Evolutionary conservation across 2,888 invertebrate species (phyloP).

Genomic region (Synergus umbraculus): DNA sequence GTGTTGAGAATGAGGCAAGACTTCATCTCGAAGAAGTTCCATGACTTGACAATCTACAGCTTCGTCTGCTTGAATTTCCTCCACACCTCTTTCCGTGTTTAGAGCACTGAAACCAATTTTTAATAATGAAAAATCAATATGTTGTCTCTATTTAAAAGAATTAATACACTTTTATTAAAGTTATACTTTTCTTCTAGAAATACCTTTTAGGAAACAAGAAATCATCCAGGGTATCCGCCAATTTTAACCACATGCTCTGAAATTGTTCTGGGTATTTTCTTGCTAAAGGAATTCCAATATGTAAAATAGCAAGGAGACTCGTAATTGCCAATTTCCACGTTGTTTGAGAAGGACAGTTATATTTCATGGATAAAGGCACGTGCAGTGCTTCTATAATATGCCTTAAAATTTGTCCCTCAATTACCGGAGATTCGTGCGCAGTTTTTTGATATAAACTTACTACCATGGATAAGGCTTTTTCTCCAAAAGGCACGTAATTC

Average conservation of each 20-base stretch:
- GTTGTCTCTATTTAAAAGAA: background rate
- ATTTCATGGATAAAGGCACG: slow-evolving; percentile 88
- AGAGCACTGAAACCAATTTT: slow-evolving; percentile 72
- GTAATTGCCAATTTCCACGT: slow-evolving; percentile 91
- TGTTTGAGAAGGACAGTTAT: slow-evolving; percentile 87
- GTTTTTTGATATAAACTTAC: slow-evolving; percentile 87
- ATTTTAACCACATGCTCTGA: slow-evolving; percentile 89
- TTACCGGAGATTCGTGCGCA: slow-evolving; percentile 84
- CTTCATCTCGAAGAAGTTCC: slow-evolving; percentile 88
- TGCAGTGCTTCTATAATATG: slow-evolving; percentile 85
- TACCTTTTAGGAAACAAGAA: slow-evolving; percentile 93
- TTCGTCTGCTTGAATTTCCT: slow-evolving; percentile 83
- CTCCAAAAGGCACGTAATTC: slow-evolving; percentile 92
- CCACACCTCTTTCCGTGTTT: slow-evolving; percentile 79
- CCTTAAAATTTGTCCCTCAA: slow-evolving; percentile 85
- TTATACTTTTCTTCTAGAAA: background rate
- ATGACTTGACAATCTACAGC: slow-evolving; percentile 91
- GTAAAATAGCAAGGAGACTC: slow-evolving; percentile 87
- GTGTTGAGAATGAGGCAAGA: slow-evolving; percentile 87
- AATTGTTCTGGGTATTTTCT: slow-evolving; percentile 87
- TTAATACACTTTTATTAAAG: background rate
- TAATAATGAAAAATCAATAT: background rate
- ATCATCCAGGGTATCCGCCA: slow-evolving; percentile 91
- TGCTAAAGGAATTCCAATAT: slow-evolving; percentile 92
- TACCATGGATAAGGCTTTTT: slow-evolving; percentile 86